These are phyloP conservation scores for Drosophila anceps DNA, from an alignment of 2,888 invertebrate species.

Conservation along the genomic window DNA sequence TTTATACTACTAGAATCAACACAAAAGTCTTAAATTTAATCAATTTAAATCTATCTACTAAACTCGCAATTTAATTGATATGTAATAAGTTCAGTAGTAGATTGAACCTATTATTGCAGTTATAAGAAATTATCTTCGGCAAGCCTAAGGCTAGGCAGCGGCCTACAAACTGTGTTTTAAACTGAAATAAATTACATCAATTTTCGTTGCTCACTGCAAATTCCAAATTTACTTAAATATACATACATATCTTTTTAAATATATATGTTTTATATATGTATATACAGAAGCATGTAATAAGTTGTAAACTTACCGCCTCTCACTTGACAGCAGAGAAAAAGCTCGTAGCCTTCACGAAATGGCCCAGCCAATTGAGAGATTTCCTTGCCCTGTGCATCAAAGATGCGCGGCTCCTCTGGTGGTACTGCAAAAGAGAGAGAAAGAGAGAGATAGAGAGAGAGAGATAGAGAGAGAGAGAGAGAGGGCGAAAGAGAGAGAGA, in stretches of 20 bases:
- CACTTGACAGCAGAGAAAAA: slow-evolving; percentile 94
- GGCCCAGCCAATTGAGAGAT: slow-evolving; percentile 92
- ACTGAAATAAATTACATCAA: background rate
- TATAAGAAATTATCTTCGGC: background rate
- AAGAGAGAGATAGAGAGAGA: slow-evolving; percentile 1
- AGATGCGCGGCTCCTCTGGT: slow-evolving; percentile 92
- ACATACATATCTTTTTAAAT: background rate
- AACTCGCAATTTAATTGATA: background rate
- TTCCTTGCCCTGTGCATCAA: slow-evolving; percentile 93
- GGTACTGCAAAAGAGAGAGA: slow-evolving; percentile 87
- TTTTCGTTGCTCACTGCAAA: background rate
- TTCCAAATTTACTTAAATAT: no score
- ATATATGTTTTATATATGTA: background rate
- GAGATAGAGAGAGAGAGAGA: slow-evolving; percentile 5
- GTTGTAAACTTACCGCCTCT: slow-evolving; percentile 91
- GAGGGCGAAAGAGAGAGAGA: background rate
- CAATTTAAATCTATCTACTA: background rate
- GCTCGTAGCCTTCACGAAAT: slow-evolving; percentile 93
- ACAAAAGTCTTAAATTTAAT: background rate
- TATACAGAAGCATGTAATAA: background rate
- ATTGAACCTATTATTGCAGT: no score
- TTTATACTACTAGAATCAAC: background rate
- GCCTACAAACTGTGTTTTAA: background rate
- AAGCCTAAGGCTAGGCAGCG: background rate
- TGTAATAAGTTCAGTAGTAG: background rate